These are phyloP conservation scores for Spicauda simplicius DNA, from an alignment of 2,888 invertebrate genomes.

Conservation along the genomic window DNA sequence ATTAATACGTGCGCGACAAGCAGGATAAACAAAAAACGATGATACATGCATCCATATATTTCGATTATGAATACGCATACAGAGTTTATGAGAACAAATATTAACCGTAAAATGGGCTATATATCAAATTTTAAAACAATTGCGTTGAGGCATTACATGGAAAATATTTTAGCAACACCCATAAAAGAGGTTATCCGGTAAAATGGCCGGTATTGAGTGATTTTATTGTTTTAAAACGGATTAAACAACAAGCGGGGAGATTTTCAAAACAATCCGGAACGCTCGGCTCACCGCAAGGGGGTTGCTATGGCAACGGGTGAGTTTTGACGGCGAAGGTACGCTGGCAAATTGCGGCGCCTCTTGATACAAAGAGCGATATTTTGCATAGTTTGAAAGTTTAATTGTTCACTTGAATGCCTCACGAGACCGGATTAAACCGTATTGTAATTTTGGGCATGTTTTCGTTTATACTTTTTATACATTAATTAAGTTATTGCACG, in stretches of 20 bases:
- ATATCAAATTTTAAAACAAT: constrained; percentile 16
- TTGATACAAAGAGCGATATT: constrained; percentile 55
- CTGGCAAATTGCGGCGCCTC: constrained; percentile 63
- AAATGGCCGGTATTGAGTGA: constrained; percentile 58
- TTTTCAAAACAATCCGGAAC: constrained; percentile 72
- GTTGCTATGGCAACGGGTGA: constrained; percentile 75
- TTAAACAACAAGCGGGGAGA: constrained; percentile 68
- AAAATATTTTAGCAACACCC: constrained; percentile 58
- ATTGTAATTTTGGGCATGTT: background rate
- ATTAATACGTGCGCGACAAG: background rate
- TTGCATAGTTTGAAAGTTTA: constrained; percentile 27
- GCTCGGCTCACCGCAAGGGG: constrained; percentile 68
- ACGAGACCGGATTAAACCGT: background rate
- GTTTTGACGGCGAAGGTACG: constrained; percentile 71
- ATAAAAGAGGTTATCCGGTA: constrained; percentile 46
- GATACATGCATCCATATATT: background rate
- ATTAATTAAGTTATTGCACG: background rate
- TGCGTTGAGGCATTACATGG: constrained; percentile 45
- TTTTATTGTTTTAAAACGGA: constrained; percentile 77
- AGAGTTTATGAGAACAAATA: constrained; percentile 10
- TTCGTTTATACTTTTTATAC: background rate
- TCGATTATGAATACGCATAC: background rate
- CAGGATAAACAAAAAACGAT: background rate
- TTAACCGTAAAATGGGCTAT: background rate
- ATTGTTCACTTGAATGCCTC: constrained; percentile 14